Conservation (phyloP, 1,140 invertebrate genomes). For the Meloidogyne chitwoodi region DNA sequence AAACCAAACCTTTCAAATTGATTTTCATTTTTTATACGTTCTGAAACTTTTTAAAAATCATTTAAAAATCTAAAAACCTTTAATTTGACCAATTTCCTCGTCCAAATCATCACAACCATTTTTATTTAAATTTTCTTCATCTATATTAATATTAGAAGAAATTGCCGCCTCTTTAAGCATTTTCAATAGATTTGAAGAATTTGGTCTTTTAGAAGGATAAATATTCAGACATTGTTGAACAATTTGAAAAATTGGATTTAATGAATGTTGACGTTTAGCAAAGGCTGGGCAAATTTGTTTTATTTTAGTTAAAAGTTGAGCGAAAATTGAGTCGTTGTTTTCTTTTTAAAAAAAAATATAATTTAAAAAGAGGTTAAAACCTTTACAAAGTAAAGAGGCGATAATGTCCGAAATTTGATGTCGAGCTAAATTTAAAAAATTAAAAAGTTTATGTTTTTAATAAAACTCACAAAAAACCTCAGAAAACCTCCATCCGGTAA, state of each 20-base stretch:
- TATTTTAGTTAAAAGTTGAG: slow-evolving; percentile 28
- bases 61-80: slow-evolving; percentile 8
- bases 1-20: slow-evolving; percentile 12
- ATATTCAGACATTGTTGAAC: slow-evolving; percentile 28
- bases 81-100: slow-evolving; percentile 23
- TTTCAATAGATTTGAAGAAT: slow-evolving; percentile 3
- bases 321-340: slow-evolving; percentile 23
- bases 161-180: neutral
- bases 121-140: neutral
- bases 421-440: slow-evolving; percentile 16
- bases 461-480: slow-evolving; percentile 30
- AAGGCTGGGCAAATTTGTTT: slow-evolving; percentile 5
- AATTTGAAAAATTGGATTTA: slow-evolving; percentile 12
- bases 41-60: slow-evolving; percentile 10
- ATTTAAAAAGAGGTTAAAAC: slow-evolving; percentile 7
- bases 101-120: slow-evolving; percentile 1
- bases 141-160: neutral
- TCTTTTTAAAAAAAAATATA: slow-evolving; percentile 25
- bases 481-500: slow-evolving; percentile 8
- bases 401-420: neutral
- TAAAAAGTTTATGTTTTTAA: slow-evolving; percentile 16
- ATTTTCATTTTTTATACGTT: slow-evolving; percentile 21
- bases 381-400: neutral
- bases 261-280: neutral
- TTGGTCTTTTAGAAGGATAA: slow-evolving; percentile 33